A percentile compares a stretch with the other conserved stretches of the same genome.
Evolutionary conservation across 2,888 invertebrate species (phyloP).

Genomic region (Augiades crinisus): DNA sequence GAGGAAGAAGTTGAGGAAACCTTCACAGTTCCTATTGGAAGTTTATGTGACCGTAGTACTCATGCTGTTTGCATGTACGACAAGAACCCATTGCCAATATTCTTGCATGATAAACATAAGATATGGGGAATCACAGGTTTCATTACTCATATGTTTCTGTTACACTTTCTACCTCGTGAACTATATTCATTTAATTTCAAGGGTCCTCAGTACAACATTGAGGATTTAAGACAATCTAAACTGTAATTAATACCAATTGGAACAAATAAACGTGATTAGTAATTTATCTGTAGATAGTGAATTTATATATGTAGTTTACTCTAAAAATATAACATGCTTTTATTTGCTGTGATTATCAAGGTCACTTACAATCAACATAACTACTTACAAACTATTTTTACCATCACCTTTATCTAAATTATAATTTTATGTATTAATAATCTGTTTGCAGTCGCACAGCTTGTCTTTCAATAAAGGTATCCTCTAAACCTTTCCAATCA

Average conservation of each 20-base stretch:
- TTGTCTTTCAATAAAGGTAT: no score
- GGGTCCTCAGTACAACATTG: constrained; percentile 45
- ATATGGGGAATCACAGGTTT: constrained; percentile 91
- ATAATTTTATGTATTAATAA: no score
- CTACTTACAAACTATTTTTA: no score
- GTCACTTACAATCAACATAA: no score
- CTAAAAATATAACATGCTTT: no score
- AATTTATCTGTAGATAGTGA: no score
- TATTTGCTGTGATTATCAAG: no score
- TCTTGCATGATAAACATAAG: constrained; percentile 76
- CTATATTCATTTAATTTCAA: constrained; percentile 53
- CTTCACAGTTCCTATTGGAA: constrained; percentile 85
- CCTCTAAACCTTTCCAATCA: no score
- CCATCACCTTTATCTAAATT: no score
- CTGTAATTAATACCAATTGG: constrained; percentile 41
- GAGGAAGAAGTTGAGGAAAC: constrained; percentile 89
- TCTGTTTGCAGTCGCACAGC: no score
- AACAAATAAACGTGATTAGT: not conserved
- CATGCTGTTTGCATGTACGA: constrained; percentile 84
- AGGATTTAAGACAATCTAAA: constrained; percentile 59
- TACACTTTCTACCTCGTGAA: constrained; percentile 52
- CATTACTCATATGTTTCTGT: constrained; percentile 85
- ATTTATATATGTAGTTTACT: no score
- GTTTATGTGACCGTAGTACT: constrained; percentile 82
- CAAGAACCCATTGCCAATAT: constrained; percentile 73